Conservation (phyloP, 2,797 vertebrate species). For the Argya squamiceps region DNA sequence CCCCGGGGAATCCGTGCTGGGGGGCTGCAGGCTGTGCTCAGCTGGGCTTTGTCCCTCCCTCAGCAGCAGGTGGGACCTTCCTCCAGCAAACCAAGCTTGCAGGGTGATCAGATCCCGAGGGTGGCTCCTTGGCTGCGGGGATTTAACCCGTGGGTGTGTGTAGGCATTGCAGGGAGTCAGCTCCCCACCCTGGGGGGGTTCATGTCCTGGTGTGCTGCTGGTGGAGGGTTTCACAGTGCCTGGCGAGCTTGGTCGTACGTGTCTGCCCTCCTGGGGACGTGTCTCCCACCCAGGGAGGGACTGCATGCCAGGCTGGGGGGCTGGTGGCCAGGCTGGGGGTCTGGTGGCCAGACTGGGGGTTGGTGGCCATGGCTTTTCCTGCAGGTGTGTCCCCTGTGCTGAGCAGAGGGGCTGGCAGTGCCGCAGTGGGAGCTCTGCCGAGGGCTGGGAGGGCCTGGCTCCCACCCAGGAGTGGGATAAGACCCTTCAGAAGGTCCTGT, state of each 20-base stretch:
- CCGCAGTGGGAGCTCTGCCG: rapidly evolving
- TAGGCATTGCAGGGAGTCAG: rapidly evolving
- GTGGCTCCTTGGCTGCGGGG: background rate
- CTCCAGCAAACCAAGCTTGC: rapidly evolving
- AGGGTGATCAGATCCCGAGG: rapidly evolving
- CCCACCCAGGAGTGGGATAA: background rate
- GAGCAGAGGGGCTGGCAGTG: background rate
- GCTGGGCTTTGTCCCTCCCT: background rate
- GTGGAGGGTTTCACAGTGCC: rapidly evolving
- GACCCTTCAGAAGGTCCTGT: background rate
- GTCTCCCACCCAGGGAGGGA: background rate
- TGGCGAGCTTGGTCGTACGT: rapidly evolving
- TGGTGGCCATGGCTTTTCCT: background rate
- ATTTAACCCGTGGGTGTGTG: background rate
- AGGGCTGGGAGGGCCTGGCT: background rate
- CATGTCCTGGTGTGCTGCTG: rapidly evolving
- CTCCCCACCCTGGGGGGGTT: background rate
- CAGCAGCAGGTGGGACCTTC: background rate
- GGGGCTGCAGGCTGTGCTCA: background rate
- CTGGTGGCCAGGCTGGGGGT: no score
- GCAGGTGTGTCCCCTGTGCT: background rate
- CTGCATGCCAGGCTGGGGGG: background rate
- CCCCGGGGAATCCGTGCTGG: background rate
- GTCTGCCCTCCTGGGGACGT: background rate
- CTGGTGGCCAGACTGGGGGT: no score